Conservation (phyloP, 2,797 vertebrate genomes). For the Phylloscopus collybita region DNA sequence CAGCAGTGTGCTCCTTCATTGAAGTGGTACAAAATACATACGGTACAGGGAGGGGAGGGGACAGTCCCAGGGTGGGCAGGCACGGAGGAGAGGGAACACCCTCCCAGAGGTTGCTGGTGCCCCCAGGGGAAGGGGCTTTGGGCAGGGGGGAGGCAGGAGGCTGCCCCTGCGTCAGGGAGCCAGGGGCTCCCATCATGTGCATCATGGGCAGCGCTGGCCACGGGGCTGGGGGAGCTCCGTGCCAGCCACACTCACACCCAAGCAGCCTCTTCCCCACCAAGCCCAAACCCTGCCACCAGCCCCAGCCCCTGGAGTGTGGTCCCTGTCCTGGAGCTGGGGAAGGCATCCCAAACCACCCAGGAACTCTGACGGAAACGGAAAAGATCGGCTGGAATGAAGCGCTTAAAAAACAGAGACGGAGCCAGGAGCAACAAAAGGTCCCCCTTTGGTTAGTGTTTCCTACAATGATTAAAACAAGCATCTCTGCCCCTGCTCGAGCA, state of each 20-base stretch:
- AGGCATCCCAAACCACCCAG: accelerated
- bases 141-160: background rate
- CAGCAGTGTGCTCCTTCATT: slow-evolving; percentile 70
- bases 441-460: slow-evolving; percentile 59
- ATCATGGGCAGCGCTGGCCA: background rate
- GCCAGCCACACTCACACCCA: background rate
- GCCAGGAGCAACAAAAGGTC: background rate
- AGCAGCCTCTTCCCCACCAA: background rate
- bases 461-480: background rate
- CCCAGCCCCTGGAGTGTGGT: background rate
- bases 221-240: background rate
- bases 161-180: slow-evolving; percentile 50
- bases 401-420: background rate
- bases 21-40: slow-evolving; percentile 76
- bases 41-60: slow-evolving; percentile 5
- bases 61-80: background rate
- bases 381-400: background rate
- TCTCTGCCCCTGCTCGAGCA: background rate
- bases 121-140: background rate
- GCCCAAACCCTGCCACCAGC: background rate
- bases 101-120: background rate
- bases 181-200: slow-evolving; percentile 59
- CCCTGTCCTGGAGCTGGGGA: background rate
- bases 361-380: background rate
- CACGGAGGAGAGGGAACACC: background rate